Evolutionary conservation across 2,113 vertebrate species (phyloP), one percentile per base, ranked within the genome.

Genomic region (Actinemys pallida): DNA sequence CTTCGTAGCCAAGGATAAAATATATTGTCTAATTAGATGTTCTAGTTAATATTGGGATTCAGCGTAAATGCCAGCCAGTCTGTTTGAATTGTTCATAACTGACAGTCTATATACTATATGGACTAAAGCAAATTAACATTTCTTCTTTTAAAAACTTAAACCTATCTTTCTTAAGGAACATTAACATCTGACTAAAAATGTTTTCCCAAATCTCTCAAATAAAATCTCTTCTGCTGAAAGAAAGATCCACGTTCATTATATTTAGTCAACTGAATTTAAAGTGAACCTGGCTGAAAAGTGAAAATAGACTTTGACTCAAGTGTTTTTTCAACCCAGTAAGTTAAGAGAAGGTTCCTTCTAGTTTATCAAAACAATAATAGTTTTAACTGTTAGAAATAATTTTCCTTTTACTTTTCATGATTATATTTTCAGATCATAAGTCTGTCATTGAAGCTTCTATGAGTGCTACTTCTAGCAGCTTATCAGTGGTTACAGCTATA

Each of bases 401-500:
- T 86, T 96, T 31, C 81, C 85, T 93, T 24, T 57, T 72, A 42
- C 79, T 62, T 93, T 87, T 17, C 20, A 90, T 92, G 87, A 94
- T 80, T 88, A 83, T 84, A 91, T 56, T 90, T 31, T 92, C 76
- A 90, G 94, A 91, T 96, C 93, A 94, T 54, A 96, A 83, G 65
- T 97, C 78, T 89, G 62, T 88, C 76, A 95, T 6, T 11, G 87
- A 79, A 86, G 76, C 93, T 96, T 95, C 53, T 87, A 89, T 50
- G 49, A 75, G 39, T 8, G 49, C 93, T 97, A 97, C 91, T 98
- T 98, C 97, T 97, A 96, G 94, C 80, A 1, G 3, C 47, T 97
- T 98, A 97, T 98, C 96, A 81, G 81, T 92, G 72, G 42, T 94
- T 93, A n/a, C 6, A 87, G 92, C 93, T 95, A 84, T 22, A 95